phyloP scores from a whole-genome alignment of 2,797 vertebrate species.

The Fratercula arctica region DNA sequence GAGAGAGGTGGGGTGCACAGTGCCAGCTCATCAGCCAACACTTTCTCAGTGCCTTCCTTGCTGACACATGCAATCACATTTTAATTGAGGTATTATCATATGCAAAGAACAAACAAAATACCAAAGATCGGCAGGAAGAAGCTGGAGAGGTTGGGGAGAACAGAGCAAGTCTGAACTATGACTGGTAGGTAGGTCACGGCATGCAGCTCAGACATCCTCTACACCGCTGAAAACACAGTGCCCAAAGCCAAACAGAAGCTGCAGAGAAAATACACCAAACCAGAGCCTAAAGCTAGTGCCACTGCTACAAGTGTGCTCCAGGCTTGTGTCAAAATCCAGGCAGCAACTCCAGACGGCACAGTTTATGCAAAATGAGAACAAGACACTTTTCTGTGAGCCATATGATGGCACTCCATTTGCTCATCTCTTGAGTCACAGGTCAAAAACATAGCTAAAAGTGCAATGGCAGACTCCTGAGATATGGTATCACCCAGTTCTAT shows the following conservation, averaged over 20 bases:
- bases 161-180: background rate
- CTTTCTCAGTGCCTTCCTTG: background rate
- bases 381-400: background rate
- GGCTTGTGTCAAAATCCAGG: background rate
- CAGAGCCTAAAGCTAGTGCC: background rate
- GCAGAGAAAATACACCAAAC: background rate
- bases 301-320: background rate
- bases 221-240: background rate
- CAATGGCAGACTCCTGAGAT: background rate
- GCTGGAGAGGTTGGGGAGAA: background rate
- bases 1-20: background rate
- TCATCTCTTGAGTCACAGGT: background rate
- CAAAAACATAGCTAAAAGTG: fast-evolving
- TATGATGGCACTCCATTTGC: background rate
- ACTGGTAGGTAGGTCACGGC: background rate
- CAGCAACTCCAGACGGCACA: background rate
- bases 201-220: background rate
- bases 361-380: background rate
- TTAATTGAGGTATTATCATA: background rate
- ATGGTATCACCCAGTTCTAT: fast-evolving
- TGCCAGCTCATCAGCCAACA: background rate
- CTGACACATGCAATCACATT: background rate
- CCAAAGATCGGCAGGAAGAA: background rate
- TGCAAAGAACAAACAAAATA: background rate
- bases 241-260: background rate